A percentile compares a stretch with the other conserved stretches of the same genome.
phyloP scores from a whole-genome alignment of 2,888 invertebrate species.

The Folsomia manolachei region DNA sequence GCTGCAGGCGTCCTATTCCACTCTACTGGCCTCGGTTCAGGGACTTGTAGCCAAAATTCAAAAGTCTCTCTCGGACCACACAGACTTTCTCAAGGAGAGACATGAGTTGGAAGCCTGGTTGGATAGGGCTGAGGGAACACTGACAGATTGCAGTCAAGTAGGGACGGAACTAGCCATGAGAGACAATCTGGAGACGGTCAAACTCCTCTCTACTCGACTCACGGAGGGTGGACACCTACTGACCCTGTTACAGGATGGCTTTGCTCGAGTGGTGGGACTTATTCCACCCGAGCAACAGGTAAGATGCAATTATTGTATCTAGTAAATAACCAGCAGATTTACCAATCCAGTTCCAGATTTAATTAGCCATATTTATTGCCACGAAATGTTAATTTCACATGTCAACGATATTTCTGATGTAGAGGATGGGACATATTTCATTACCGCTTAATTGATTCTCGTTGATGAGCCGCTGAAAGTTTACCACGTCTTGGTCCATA shows the following conservation, averaged over 20 bases:
- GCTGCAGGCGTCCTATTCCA: conserved; percentile 76
- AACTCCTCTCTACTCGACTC: conserved; percentile 56
- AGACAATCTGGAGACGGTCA: conserved; percentile 76
- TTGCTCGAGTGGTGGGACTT: conserved; percentile 77
- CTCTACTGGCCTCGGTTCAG: conserved; percentile 56
- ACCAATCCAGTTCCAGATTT: neutral
- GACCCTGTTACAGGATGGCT: conserved; percentile 77
- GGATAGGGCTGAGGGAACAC: conserved; percentile 72
- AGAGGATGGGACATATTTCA: too few species aligned
- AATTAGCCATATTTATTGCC: neutral
- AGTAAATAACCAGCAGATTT: too few species aligned
- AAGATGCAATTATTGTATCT: neutral
- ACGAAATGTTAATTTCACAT: too few species aligned
- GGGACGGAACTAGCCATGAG: conserved; percentile 74
- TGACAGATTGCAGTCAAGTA: conserved; percentile 77
- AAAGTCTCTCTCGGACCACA: conserved; percentile 85
- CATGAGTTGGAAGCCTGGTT: conserved; percentile 81
- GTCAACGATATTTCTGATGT: too few species aligned
- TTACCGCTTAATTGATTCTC: too few species aligned
- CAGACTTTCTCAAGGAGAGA: conserved; percentile 83
- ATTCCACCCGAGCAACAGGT: conserved; percentile 78
- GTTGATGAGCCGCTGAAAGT: too few species aligned
- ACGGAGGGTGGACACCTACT: conserved; percentile 71
- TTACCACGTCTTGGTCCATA: too few species aligned
- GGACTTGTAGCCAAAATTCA: conserved; percentile 78